Evolutionary conservation across 1,140 invertebrate species (phyloP).

Genomic region (Oscheius sp.): DNA sequence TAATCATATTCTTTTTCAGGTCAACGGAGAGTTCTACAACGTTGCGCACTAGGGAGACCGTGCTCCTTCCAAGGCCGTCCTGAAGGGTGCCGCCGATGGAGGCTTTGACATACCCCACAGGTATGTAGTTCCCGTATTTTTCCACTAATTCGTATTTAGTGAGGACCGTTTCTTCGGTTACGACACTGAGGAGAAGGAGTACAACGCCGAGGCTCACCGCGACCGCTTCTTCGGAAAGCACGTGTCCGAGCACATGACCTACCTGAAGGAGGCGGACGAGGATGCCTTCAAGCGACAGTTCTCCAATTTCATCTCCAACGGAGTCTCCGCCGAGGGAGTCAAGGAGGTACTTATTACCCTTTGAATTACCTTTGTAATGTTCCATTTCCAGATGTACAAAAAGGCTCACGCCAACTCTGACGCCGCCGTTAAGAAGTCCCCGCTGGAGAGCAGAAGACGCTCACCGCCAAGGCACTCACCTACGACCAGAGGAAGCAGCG

Average conservation of each 20-base stretch:
- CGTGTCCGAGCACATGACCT: slow-evolving; percentile 93
- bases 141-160: slow-evolving; percentile 65
- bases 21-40: slow-evolving; percentile 89
- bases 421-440: slow-evolving; percentile 58
- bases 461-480: slow-evolving; percentile 80
- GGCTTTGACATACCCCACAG: slow-evolving; percentile 96
- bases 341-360: slow-evolving; percentile 68
- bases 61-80: slow-evolving; percentile 88
- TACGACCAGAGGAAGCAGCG: slow-evolving; percentile 83
- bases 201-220: slow-evolving; percentile 90
- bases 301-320: slow-evolving; percentile 82
- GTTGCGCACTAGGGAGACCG: slow-evolving; percentile 88
- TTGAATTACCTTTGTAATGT: slow-evolving; percentile 39
- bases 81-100: slow-evolving; percentile 98
- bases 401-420: slow-evolving; percentile 88
- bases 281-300: slow-evolving; percentile 95
- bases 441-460: slow-evolving; percentile 66
- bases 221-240: slow-evolving; percentile 95
- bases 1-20: no score
- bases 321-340: slow-evolving; percentile 71
- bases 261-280: slow-evolving; percentile 87
- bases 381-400: slow-evolving; percentile 81
- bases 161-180: slow-evolving; percentile 96
- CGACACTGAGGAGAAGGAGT: slow-evolving; percentile 83
- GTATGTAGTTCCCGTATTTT: slow-evolving; percentile 74